Conservation (phyloP, 2,797 vertebrate genomes). For the Tokudaia tokunoshimensis region DNA sequence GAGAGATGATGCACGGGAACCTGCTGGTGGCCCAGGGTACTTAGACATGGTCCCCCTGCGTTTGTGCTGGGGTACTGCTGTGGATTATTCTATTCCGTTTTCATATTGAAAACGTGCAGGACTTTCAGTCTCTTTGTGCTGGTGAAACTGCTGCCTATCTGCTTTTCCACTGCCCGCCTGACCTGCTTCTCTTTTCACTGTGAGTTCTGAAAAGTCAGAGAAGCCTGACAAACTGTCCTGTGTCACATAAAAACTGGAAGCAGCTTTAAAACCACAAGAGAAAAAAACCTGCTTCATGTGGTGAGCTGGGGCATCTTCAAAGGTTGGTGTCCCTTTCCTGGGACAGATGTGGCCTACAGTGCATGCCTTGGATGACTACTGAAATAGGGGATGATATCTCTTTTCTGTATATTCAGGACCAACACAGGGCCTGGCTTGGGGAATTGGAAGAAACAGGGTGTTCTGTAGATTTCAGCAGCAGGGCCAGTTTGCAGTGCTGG, state of each 20-base stretch:
- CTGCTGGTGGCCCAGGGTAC: neutral
- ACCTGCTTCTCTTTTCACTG: constrained; percentile 78
- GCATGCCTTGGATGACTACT: neutral
- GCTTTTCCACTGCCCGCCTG: neutral
- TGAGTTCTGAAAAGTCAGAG: constrained; percentile 65
- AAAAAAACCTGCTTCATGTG: neutral
- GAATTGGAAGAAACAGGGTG: neutral
- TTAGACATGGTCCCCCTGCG: neutral
- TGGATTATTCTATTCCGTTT: constrained; percentile 64
- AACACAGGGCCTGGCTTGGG: accelerated
- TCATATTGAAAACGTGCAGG: constrained; percentile 71
- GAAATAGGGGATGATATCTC: neutral
- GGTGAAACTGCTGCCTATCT: constrained; percentile 41
- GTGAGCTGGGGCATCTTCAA: neutral
- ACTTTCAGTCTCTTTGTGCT: constrained; percentile 73
- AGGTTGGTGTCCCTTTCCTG: neutral
- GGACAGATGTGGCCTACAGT: neutral
- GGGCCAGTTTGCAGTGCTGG: neutral
- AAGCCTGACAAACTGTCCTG: constrained; percentile 52
- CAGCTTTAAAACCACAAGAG: constrained; percentile 16
- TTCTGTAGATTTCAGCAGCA: neutral
- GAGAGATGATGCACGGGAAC: neutral
- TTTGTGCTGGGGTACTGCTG: constrained; percentile 21
- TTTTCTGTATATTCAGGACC: neutral
- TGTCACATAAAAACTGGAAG: constrained; percentile 58